A percentile compares a stretch with the other conserved stretches of the same genome.
Evolutionary conservation across 2,888 invertebrate species (phyloP).

Genomic region (Hydraecia micacea): DNA sequence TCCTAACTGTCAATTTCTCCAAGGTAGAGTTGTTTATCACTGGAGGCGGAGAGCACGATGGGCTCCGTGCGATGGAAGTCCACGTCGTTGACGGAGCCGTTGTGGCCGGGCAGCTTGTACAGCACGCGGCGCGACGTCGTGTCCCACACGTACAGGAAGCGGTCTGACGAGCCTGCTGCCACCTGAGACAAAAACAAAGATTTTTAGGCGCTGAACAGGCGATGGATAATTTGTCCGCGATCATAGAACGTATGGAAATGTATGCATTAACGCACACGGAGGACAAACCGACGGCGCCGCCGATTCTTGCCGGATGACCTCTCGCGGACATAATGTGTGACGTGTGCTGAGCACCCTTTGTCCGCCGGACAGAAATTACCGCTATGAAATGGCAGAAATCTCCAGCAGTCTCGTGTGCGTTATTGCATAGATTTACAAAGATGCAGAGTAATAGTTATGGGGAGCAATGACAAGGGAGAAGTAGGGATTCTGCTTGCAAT

Average conservation of each 20-base stretch:
- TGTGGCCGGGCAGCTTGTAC: conserved; percentile 99
- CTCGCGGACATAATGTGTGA: too few species aligned
- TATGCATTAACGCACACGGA: too few species aligned
- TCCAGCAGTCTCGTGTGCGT: too few species aligned
- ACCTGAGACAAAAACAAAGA: conserved; percentile 73
- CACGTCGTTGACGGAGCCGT: conserved; percentile 98
- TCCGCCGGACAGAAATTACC: too few species aligned
- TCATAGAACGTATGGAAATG: too few species aligned
- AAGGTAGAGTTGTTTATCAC: conserved; percentile 98
- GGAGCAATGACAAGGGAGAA: neutral
- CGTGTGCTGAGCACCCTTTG: too few species aligned
- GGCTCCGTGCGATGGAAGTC: conserved; percentile 98
- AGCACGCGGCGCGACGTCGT: conserved; percentile 97
- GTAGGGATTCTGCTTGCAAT: neutral
- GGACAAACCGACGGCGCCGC: too few species aligned
- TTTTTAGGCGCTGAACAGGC: neutral
- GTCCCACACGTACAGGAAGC: conserved; percentile 99
- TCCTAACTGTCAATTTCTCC: conserved; percentile 95
- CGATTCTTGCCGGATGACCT: too few species aligned
- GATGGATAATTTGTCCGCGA: neutral
- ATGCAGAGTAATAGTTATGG: neutral
- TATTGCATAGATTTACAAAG: too few species aligned
- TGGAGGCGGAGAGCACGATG: conserved; percentile 97
- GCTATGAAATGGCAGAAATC: too few species aligned
- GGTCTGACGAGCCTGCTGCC: conserved; percentile 97